phyloP scores from a whole-genome alignment of 2,888 invertebrate species.

The Empis livida region DNA sequence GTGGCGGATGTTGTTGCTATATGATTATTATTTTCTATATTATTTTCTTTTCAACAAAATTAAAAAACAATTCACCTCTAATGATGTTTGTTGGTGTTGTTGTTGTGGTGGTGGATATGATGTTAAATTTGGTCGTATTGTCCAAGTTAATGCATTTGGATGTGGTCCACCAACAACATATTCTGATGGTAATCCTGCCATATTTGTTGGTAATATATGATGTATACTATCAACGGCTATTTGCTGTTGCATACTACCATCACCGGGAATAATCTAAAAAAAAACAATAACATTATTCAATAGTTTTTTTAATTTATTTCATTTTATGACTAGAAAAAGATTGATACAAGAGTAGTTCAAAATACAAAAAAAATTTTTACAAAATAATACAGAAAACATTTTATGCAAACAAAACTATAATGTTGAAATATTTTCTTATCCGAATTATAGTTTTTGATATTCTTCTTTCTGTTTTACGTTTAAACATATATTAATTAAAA shows the following conservation, averaged over 20 bases:
- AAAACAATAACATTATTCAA: not conserved
- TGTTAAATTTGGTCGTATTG: conserved; percentile 21
- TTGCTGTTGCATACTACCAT: conserved; percentile 23
- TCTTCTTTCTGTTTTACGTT: no score
- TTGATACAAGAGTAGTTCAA: no score
- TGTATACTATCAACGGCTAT: conserved; percentile 28
- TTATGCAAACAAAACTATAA: no score
- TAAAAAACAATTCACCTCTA: no score
- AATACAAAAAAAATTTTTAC: no score
- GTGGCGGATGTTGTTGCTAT: conserved; percentile 34
- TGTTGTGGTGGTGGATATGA: conserved; percentile 16
- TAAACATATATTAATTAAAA: no score
- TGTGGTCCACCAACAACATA: conserved; percentile 21
- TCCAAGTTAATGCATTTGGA: conserved; percentile 23
- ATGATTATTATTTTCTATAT: not conserved
- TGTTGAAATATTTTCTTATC: no score
- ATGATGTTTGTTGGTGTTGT: conserved; percentile 12
- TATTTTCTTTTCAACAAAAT: no score
- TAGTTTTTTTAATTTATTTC: no score
- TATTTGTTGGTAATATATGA: conserved; percentile 32
- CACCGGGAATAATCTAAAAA: conserved; percentile 26
- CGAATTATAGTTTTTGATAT: no score
- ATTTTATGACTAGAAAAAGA: no score
- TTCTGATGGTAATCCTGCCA: conserved; percentile 32
- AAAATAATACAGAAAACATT: no score